Conservation (phyloP, 2,113 vertebrate species). For the Corvus moneduloides region DNA sequence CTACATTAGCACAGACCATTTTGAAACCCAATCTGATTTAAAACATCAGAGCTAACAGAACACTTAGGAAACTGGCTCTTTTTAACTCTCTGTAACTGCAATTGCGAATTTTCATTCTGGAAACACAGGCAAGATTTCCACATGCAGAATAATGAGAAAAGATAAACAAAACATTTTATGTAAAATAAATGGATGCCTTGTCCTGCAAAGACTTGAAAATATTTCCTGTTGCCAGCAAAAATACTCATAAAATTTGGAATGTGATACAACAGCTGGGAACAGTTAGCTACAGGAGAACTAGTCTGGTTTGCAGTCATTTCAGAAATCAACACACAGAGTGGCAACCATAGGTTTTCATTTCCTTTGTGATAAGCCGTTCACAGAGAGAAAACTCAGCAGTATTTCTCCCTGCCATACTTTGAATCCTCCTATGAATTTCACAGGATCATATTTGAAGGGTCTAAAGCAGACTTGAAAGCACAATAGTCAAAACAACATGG, state of each 20-base stretch:
- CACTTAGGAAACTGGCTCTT: not conserved
- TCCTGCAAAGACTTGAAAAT: not conserved
- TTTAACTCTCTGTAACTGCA: not conserved
- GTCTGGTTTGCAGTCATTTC: not conserved
- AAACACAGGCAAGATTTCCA: not conserved
- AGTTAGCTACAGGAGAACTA: not conserved
- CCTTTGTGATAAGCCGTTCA: not conserved
- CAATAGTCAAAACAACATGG: not conserved
- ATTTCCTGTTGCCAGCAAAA: slow-evolving; percentile 20
- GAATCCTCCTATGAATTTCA: not conserved
- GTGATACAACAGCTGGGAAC: slow-evolving; percentile 22
- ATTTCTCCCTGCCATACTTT: not conserved
- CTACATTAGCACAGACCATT: not conserved
- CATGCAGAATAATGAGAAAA: not conserved
- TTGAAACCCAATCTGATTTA: not conserved
- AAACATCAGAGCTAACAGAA: not conserved
- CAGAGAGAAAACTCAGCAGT: not conserved
- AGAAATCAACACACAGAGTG: not conserved
- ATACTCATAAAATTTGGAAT: slow-evolving; percentile 37
- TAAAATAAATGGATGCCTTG: not conserved
- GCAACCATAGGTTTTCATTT: not conserved
- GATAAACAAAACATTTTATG: not conserved
- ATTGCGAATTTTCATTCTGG: not conserved
- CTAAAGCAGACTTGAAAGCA: not conserved
- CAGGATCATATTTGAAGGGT: not conserved